A percentile compares a stretch with the other conserved stretches of the same genome.
phyloP scores from a whole-genome alignment of 2,888 invertebrate species.

The Mimachlamys varia region DNA sequence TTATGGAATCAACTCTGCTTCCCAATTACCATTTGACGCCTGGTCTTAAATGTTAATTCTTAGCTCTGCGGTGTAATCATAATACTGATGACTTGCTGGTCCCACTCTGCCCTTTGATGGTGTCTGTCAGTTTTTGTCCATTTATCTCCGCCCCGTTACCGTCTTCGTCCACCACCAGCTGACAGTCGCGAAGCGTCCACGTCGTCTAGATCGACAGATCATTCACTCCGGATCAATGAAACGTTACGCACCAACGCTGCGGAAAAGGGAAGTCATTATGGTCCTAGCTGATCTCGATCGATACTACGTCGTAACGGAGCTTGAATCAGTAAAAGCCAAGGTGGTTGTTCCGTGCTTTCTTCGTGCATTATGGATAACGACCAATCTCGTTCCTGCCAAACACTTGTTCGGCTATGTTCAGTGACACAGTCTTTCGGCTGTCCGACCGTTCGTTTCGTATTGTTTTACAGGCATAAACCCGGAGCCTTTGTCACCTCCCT shows the following conservation, averaged over 20 bases:
- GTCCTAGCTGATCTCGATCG: conserved; percentile 27
- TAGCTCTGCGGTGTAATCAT: not conserved
- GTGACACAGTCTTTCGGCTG: not conserved
- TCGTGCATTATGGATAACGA: conserved; percentile 29
- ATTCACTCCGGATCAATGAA: conserved; percentile 34
- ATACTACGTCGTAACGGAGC: conserved; percentile 29
- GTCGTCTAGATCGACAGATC: conserved; percentile 34
- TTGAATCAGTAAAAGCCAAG: conserved; percentile 14
- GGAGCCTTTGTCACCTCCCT: not conserved
- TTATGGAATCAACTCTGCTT: not conserved
- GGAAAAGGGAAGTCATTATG: conserved; percentile 32
- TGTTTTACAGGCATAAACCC: not conserved
- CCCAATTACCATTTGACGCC: conserved; percentile 26
- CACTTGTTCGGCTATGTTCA: conserved; percentile 14
- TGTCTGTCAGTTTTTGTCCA: not conserved
- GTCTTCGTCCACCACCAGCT: not conserved
- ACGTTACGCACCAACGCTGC: conserved; percentile 31
- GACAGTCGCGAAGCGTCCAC: conserved; percentile 21
- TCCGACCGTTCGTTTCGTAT: not conserved
- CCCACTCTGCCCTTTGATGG: conserved; percentile 16
- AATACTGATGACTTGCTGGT: conserved; percentile 9
- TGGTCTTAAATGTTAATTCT: conserved; percentile 2
- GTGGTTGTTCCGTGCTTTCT: conserved; percentile 27
- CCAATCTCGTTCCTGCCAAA: conserved; percentile 6
- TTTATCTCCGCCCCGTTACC: not conserved